Percentiles rank a stretch among this genome's conserved stretches.
phyloP scores from a whole-genome alignment of 2,888 invertebrate species.

The Chirona hameri region DNA sequence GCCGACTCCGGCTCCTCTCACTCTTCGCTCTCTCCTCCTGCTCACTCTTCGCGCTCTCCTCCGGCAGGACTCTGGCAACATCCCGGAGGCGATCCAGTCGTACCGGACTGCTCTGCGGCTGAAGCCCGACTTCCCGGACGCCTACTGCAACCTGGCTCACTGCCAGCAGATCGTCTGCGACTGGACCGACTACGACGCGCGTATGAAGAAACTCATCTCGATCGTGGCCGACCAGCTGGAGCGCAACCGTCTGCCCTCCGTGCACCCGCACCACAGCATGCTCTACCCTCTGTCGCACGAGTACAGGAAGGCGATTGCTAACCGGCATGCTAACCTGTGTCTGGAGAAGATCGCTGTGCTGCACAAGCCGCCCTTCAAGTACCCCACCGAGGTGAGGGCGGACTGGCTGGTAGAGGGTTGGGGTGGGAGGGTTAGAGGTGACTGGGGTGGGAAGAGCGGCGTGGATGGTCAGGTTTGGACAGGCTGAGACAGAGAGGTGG shows the following conservation, averaged over 20 bases:
- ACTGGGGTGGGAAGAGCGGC: background rate
- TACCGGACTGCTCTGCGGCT: conserved; percentile 90
- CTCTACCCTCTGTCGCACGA: conserved; percentile 93
- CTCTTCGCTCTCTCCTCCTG: no score
- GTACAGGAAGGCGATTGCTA: conserved; percentile 89
- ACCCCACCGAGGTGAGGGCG: conserved; percentile 49
- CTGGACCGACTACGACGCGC: conserved; percentile 91
- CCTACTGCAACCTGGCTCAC: conserved; percentile 96
- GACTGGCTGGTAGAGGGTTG: background rate
- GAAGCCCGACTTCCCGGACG: conserved; percentile 98
- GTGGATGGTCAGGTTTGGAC: no score
- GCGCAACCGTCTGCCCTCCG: conserved; percentile 89
- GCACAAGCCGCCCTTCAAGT: conserved; percentile 74
- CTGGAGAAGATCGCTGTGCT: conserved; percentile 82
- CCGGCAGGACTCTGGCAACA: conserved; percentile 81
- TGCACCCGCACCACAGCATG: conserved; percentile 99
- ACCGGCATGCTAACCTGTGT: conserved; percentile 91
- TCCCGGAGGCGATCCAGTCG: conserved; percentile 90
- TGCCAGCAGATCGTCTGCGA: conserved; percentile 94
- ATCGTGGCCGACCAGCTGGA: conserved; percentile 94
- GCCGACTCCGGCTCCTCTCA: no score
- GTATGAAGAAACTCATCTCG: conserved; percentile 86
- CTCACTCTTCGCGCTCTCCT: background rate
- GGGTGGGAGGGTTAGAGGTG: background rate
- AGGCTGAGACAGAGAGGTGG: no score